Percentiles rank a stretch among this genome's conserved stretches.
phyloP scores from a whole-genome alignment of 2,113 vertebrate genomes.

The Fregetta grallaria region DNA sequence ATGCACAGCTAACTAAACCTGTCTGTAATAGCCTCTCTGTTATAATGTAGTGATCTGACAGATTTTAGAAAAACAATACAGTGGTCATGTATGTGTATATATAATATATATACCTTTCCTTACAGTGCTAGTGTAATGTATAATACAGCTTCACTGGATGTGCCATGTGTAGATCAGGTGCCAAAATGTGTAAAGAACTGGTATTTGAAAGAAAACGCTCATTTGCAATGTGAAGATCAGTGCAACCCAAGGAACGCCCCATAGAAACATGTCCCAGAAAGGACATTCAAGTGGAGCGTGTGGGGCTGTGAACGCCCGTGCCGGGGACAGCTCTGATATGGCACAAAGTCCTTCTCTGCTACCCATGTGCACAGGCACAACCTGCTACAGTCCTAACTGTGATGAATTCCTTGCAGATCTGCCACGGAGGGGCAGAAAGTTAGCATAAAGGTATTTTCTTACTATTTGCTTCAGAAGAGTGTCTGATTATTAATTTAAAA shows the following conservation, averaged over 20 bases:
- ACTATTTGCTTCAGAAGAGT: not conserved
- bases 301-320: not conserved
- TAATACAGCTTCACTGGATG: not conserved
- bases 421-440: not conserved
- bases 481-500: not conserved
- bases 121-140: not conserved
- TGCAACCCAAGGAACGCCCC: not conserved
- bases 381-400: not conserved
- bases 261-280: not conserved
- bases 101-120: not conserved
- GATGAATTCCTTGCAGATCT: not conserved
- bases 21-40: slow-evolving; percentile 27
- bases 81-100: not conserved
- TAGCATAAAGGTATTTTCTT: not conserved
- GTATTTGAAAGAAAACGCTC: not conserved
- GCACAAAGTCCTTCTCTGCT: not conserved
- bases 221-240: not conserved
- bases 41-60: slow-evolving; percentile 18
- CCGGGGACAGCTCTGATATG: not conserved
- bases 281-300: rapidly evolving
- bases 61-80: not conserved
- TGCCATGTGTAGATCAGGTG: not conserved
- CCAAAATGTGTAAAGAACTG: not conserved
- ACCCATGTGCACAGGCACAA: not conserved
- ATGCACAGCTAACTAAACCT: slow-evolving; percentile 40